A percentile compares a stretch with the other conserved stretches of the same genome.
phyloP scores from a whole-genome alignment of 2,888 invertebrate species.

The Clanis bilineata region DNA sequence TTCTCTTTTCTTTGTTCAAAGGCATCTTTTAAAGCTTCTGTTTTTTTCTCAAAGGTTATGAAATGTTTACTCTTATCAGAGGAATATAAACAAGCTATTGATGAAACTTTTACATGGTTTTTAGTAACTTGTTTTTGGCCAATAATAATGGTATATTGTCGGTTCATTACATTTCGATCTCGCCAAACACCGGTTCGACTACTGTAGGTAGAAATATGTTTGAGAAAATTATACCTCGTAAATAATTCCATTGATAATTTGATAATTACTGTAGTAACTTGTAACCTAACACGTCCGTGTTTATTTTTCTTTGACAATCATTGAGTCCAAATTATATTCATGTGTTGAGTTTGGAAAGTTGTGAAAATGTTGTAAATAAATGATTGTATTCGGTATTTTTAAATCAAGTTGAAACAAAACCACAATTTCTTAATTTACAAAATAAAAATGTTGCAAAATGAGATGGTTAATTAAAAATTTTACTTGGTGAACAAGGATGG shows the following conservation, averaged over 20 bases:
- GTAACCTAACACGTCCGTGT: background rate
- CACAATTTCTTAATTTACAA: background rate
- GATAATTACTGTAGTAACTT: conserved; percentile 17
- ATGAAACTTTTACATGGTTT: conserved; percentile 40
- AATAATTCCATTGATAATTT: conserved; percentile 54
- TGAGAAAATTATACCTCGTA: conserved; percentile 43
- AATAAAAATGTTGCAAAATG: background rate
- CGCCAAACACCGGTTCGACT: conserved; percentile 32
- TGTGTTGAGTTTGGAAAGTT: background rate
- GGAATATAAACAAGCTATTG: conserved; percentile 54
- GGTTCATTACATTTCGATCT: conserved; percentile 37
- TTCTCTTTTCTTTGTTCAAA: conserved; percentile 84
- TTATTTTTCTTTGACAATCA: background rate
- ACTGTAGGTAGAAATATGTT: conserved; percentile 36
- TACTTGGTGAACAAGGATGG: background rate
- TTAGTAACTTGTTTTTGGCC: conserved; percentile 35
- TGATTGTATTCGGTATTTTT: too few species aligned
- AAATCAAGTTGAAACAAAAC: background rate
- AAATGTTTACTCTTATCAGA: conserved; percentile 68
- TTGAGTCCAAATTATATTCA: background rate
- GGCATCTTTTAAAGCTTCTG: conserved; percentile 78
- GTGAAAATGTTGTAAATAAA: too few species aligned
- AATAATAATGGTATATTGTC: conserved; percentile 38
- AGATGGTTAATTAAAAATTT: background rate
- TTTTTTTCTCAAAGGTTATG: conserved; percentile 68